A percentile compares a stretch with the other conserved stretches of the same genome.
phyloP scores from a whole-genome alignment of 1,140 invertebrate species.

The Orchesella cincta region DNA sequence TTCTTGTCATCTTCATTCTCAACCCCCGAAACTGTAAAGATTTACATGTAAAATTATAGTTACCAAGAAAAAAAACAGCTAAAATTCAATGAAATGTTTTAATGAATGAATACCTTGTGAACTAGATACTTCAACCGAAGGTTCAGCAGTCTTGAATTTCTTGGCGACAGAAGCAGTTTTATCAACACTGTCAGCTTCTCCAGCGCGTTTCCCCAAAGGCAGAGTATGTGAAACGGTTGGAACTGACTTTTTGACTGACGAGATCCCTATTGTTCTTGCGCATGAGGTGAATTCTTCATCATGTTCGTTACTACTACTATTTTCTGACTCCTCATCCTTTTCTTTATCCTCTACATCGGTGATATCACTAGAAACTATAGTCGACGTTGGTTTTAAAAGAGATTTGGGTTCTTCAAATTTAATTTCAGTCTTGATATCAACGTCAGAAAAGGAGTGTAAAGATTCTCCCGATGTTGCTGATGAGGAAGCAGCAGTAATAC shows the following conservation, averaged over 20 bases:
- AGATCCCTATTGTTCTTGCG: slow-evolving; percentile 45
- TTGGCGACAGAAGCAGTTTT: background rate
- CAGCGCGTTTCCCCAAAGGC: slow-evolving; percentile 1
- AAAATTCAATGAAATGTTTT: too few species aligned
- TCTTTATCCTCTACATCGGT: slow-evolving; percentile 58
- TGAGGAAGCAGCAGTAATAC: slow-evolving; percentile 58
- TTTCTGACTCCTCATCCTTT: slow-evolving; percentile 52
- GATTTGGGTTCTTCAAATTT: too few species aligned
- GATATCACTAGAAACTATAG: too few species aligned
- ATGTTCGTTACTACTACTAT: slow-evolving; percentile 31
- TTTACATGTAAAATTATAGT: too few species aligned
- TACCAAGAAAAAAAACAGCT: too few species aligned
- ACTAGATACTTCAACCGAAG: background rate
- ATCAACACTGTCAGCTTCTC: background rate
- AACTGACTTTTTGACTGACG: slow-evolving; percentile 1
- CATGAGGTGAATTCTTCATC: slow-evolving; percentile 53
- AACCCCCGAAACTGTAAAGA: too few species aligned
- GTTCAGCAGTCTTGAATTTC: background rate
- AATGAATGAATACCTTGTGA: too few species aligned
- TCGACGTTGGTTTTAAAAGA: too few species aligned
- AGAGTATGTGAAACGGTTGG: background rate
- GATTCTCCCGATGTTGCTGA: too few species aligned
- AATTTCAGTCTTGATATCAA: too few species aligned
- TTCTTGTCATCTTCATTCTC: too few species aligned
- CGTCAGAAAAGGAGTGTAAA: too few species aligned